These are phyloP conservation scores for Caenorhabditis sp. DNA, from an alignment of 2,888 invertebrate genomes.

Conservation along the genomic window DNA sequence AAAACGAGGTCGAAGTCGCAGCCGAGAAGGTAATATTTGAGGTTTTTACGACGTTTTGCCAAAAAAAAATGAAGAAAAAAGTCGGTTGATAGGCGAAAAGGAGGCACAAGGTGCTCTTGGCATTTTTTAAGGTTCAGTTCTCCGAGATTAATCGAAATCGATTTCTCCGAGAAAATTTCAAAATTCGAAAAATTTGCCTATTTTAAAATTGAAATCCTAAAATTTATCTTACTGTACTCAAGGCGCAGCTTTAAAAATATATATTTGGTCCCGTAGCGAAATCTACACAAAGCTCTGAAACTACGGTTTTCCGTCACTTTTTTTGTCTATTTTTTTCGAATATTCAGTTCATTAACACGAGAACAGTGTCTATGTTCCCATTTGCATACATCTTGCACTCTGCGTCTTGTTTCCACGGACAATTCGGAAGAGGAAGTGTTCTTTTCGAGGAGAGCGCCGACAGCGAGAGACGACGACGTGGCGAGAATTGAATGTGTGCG, in stretches of 20 bases:
- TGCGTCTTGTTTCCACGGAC: conserved; percentile 14
- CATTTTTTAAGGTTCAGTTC: too few relatives aligned
- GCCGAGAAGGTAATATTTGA: conserved; percentile 31
- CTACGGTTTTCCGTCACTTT: too few relatives aligned
- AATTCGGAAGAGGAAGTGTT: conserved; percentile 22
- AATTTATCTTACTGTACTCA: too few relatives aligned
- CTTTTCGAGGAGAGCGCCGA: conserved; percentile 21
- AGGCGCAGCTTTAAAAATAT: too few relatives aligned
- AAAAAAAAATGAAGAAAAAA: not conserved
- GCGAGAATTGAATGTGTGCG: conserved; percentile 53
- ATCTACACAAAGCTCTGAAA: too few relatives aligned
- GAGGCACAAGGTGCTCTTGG: too few relatives aligned
- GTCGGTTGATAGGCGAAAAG: not conserved
- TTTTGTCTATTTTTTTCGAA: too few relatives aligned
- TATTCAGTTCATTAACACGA: not conserved
- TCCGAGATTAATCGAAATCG: too few relatives aligned
- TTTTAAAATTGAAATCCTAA: too few relatives aligned
- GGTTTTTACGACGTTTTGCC: not conserved
- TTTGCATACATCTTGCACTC: conserved; percentile 1
- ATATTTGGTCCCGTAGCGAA: too few relatives aligned
- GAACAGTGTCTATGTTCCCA: not conserved
- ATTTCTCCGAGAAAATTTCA: too few relatives aligned
- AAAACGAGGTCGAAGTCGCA: conserved; percentile 27
- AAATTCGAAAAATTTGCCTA: too few relatives aligned
- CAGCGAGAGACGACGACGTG: conserved; percentile 48